These are phyloP conservation scores for Baronia brevicornis DNA, from an alignment of 2,888 invertebrate genomes.

Conservation along the genomic window DNA sequence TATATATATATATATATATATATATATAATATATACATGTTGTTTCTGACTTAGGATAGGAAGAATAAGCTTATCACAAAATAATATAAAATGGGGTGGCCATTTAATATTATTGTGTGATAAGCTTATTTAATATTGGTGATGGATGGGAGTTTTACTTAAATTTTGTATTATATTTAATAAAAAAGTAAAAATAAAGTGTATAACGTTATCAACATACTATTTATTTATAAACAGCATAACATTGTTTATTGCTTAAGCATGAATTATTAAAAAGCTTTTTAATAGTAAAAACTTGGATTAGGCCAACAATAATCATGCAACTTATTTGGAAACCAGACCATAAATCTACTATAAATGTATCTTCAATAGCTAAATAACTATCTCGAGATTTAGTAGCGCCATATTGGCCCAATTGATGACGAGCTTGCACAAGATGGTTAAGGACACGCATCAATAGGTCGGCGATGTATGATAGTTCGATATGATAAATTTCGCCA, in stretches of 20 bases:
- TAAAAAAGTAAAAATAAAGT: too few relatives aligned
- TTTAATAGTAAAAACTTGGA: conserved; percentile 88
- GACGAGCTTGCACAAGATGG: conserved; percentile 78
- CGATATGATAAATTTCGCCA: conserved; percentile 43
- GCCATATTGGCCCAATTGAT: conserved; percentile 79
- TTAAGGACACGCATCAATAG: conserved; percentile 78
- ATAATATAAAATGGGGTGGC: too few relatives aligned
- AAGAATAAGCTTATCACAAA: too few relatives aligned
- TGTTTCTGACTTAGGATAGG: too few relatives aligned
- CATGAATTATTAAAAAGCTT: conserved; percentile 49
- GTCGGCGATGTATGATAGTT: conserved; percentile 75
- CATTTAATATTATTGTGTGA: too few relatives aligned
- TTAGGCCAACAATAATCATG: conserved; percentile 82
- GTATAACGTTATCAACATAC: too few relatives aligned
- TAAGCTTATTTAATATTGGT: background rate
- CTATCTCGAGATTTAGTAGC: conserved; percentile 88
- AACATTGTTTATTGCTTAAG: conserved; percentile 7
- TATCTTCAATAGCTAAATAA: conserved; percentile 86
- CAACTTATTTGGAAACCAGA: conserved; percentile 82
- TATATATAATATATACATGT: too few relatives aligned
- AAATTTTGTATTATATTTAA: background rate
- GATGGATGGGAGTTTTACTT: background rate
- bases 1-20: too few relatives aligned
- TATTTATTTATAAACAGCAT: too few relatives aligned
- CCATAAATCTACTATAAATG: conserved; percentile 87